Conservation (phyloP, 2,888 invertebrate genomes). For the Microctonus brassicae region DNA sequence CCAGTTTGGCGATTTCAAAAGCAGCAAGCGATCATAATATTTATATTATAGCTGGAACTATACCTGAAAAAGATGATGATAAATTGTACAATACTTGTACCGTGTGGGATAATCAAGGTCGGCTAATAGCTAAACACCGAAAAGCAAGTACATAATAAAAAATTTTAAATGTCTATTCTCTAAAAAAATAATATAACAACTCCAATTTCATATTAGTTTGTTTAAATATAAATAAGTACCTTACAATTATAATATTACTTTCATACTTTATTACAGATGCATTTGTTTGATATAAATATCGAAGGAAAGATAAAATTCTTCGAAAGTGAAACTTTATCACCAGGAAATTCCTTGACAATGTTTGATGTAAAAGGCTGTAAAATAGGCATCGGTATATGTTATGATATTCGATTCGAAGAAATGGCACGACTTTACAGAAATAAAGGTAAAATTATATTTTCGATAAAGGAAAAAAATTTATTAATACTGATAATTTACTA, state of each 20-base stretch:
- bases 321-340: constrained; percentile 86
- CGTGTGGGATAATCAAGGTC: constrained; percentile 84
- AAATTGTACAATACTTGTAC: constrained; percentile 90
- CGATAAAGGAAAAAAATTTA: constrained; percentile 1
- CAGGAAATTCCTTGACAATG: constrained; percentile 81
- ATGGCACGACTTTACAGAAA: constrained; percentile 82
- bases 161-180: too few relatives aligned
- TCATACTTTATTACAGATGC: constrained; percentile 82
- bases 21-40: constrained; percentile 83
- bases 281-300: constrained; percentile 96
- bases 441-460: constrained; percentile 64
- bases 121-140: constrained; percentile 83
- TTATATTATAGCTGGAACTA: constrained; percentile 90
- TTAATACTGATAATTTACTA: not conserved
- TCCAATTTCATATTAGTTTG: too few relatives aligned
- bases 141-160: constrained; percentile 77
- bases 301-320: constrained; percentile 93
- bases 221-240: not conserved
- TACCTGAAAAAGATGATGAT: constrained; percentile 82
- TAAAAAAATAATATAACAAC: too few relatives aligned
- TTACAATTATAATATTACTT: too few relatives aligned
- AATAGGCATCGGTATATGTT: constrained; percentile 94
- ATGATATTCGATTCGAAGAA: constrained; percentile 93
- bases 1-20: constrained; percentile 78
- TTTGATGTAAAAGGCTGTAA: constrained; percentile 81